phyloP scores from a whole-genome alignment of 2,113 vertebrate species.

The Brachypodius melanocephalos region DNA sequence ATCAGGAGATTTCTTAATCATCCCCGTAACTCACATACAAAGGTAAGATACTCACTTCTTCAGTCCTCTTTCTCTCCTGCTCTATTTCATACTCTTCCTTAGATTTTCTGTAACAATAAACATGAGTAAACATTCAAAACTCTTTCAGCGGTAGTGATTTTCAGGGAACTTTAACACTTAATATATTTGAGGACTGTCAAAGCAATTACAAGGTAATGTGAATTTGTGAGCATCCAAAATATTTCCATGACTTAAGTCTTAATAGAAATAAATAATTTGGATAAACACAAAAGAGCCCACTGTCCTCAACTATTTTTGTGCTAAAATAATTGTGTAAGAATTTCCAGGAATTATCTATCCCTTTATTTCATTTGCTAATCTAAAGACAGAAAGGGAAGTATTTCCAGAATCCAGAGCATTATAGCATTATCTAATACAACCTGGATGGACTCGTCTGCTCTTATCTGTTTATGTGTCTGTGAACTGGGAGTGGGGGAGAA shows the following conservation, averaged over 20 bases:
- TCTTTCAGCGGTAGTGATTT: not conserved
- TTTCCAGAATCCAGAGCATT: not conserved
- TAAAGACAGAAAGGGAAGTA: not conserved
- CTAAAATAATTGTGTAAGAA: not conserved
- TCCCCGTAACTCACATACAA: not conserved
- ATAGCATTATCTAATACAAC: not conserved
- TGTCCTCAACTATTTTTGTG: not conserved
- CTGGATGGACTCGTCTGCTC: not conserved
- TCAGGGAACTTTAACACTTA: not conserved
- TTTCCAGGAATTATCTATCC: not conserved
- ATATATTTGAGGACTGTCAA: not conserved
- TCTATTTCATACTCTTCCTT: constrained; percentile 94
- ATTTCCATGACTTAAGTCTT: not conserved
- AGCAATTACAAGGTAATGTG: not conserved
- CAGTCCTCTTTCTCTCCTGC: constrained; percentile 73
- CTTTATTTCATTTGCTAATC: not conserved
- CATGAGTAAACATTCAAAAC: not conserved
- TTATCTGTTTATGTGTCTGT: not conserved
- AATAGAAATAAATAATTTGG: not conserved
- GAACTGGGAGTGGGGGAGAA: not conserved
- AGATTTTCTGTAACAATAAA: constrained; percentile 82
- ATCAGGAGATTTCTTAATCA: not conserved
- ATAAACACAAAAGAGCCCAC: not conserved
- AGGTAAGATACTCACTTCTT: constrained; percentile 61
- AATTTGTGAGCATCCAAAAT: not conserved